phyloP scores from a whole-genome alignment of 64 coral and sea anemone species.

The Orbicella faveolata region DNA sequence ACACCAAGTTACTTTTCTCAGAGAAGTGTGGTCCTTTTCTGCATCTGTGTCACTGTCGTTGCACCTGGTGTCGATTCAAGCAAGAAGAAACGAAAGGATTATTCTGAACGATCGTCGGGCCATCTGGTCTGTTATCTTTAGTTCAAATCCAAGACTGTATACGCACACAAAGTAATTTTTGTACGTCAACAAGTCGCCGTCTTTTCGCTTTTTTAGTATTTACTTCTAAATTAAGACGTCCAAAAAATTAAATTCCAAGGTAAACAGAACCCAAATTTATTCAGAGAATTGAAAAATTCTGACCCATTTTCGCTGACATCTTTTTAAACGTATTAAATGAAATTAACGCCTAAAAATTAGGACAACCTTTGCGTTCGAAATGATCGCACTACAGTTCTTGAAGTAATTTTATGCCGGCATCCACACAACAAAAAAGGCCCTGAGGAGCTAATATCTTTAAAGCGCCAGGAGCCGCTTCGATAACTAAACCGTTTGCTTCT shows the following conservation, averaged over 20 bases:
- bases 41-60: background rate
- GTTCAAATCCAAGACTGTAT: background rate
- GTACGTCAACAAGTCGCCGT: background rate
- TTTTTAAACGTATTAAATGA: background rate
- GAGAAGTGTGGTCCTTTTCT: background rate
- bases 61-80: background rate
- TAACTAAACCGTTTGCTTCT: background rate
- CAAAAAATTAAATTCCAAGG: slow-evolving; percentile 24
- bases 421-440: background rate
- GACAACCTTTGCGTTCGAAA: background rate
- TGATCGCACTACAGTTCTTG: background rate
- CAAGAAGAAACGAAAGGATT: background rate
- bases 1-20: background rate
- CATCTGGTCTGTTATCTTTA: background rate
- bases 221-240: slow-evolving; percentile 11
- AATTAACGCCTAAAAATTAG: too few relatives aligned
- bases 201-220: background rate
- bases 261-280: slow-evolving; percentile 23
- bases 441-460: background rate
- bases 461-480: background rate
- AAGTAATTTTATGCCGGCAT: background rate
- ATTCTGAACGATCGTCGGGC: background rate
- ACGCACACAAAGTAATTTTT: slow-evolving; percentile 5
- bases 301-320: background rate
- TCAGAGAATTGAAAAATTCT: background rate